Evolutionary conservation across 2,113 vertebrate genomes (phyloP).

Genomic region (Pungitius pungitius): DNA sequence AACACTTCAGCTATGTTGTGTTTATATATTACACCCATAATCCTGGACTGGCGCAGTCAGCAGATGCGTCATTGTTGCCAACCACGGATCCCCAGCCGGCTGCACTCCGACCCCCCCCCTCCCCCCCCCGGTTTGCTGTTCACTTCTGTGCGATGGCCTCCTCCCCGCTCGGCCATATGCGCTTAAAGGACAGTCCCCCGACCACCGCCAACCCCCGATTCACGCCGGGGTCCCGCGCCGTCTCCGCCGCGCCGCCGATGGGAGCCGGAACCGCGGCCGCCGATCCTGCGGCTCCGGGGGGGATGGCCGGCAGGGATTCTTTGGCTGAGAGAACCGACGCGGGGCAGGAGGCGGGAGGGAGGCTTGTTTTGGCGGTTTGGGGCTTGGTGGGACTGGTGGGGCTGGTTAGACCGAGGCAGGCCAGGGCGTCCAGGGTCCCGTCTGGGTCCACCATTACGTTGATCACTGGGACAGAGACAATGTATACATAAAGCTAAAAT

Average conservation of each 20-base stretch:
- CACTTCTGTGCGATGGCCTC: conserved; percentile 88
- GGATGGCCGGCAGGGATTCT: conserved; percentile 65
- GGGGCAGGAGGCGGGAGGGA: conserved; percentile 75
- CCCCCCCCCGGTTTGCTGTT: too few species aligned
- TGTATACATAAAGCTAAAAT: neutral
- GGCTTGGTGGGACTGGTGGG: conserved; percentile 82
- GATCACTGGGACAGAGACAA: conserved; percentile 82
- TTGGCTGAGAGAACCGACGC: conserved; percentile 71
- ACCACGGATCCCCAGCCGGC: conserved; percentile 11
- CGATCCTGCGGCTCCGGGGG: conserved; percentile 59
- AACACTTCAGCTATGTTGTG: conserved; percentile 17
- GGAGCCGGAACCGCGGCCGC: conserved; percentile 68
- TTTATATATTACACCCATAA: conserved; percentile 18
- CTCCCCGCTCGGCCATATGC: conserved; percentile 89
- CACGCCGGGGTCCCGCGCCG: conserved; percentile 81
- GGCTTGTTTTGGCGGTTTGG: conserved; percentile 50
- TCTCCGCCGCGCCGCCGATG: conserved; percentile 70
- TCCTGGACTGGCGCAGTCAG: conserved; percentile 20
- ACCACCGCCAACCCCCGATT: conserved; percentile 75
- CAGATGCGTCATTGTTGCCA: conserved; percentile 6
- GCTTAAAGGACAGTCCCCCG: conserved; percentile 78
- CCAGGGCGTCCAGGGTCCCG: conserved; percentile 92
- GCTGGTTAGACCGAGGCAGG: conserved; percentile 86
- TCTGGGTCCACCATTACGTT: conserved; percentile 98
- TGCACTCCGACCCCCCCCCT: too few species aligned